phyloP scores from a whole-genome alignment of 1,140 invertebrate genomes.

The Drosophila gunungcola region DNA sequence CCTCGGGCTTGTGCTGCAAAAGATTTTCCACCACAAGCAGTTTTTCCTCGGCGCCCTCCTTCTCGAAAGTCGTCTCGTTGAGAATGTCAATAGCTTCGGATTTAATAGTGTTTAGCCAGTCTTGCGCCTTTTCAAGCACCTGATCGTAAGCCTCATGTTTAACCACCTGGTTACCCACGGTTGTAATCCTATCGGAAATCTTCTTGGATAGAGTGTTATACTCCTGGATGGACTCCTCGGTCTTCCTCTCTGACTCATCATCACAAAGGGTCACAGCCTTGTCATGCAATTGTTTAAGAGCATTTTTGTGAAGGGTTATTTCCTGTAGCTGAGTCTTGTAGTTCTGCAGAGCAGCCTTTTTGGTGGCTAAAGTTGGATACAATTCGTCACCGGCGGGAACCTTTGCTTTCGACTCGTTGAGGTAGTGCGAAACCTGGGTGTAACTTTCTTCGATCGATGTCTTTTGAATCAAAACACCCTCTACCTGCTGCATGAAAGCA shows the following conservation, averaged over 20 bases:
- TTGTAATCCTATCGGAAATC: constrained; percentile 88
- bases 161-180: constrained; percentile 89
- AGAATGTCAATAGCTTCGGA: constrained; percentile 90
- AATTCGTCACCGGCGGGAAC: constrained; percentile 89
- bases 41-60: constrained; percentile 91
- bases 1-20: constrained; percentile 89
- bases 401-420: constrained; percentile 90
- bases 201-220: constrained; percentile 89
- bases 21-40: constrained; percentile 91
- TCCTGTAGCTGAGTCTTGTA: constrained; percentile 92
- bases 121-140: constrained; percentile 90
- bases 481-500: constrained; percentile 93
- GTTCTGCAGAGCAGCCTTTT: constrained; percentile 92
- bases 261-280: constrained; percentile 91
- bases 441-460: constrained; percentile 96
- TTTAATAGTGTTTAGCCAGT: constrained; percentile 88
- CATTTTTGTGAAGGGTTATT: constrained; percentile 91
- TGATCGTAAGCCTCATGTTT: constrained; percentile 94
- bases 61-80: constrained; percentile 90
- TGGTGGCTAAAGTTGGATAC: constrained; percentile 91
- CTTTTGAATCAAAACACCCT: constrained; percentile 93
- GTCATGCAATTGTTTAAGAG: constrained; percentile 91
- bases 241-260: constrained; percentile 89
- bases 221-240: constrained; percentile 89
- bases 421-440: constrained; percentile 92